phyloP scores from a whole-genome alignment of 2,113 vertebrate species.

The Canis aureus region DNA sequence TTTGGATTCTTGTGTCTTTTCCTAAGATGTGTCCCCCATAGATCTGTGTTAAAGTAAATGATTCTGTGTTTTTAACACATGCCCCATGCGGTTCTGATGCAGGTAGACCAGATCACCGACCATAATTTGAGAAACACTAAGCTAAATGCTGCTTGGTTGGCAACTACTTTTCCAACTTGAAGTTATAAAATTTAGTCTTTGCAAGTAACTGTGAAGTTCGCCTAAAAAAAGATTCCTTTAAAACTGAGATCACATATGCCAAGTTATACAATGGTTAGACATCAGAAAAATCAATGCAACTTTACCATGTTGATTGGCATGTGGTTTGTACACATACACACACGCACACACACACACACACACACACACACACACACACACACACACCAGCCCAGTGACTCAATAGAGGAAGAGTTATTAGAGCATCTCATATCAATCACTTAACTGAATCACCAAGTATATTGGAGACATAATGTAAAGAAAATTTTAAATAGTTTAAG shows the following conservation, averaged over 20 bases:
- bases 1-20: neutral
- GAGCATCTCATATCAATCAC: neutral
- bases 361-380: neutral
- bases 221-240: neutral
- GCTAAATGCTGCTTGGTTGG: neutral
- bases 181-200: slow-evolving; percentile 25
- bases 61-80: neutral
- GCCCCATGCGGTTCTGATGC: neutral
- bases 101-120: neutral
- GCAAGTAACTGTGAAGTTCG: neutral
- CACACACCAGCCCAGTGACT: neutral
- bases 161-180: neutral
- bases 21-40: neutral
- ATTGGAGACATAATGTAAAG: neutral
- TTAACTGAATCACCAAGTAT: neutral
- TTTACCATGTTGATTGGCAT: neutral
- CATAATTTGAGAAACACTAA: neutral
- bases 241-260: neutral
- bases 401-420: neutral
- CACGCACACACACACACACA: neutral
- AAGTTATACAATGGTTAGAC: neutral
- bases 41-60: neutral
- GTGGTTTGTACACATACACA: neutral
- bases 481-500: slow-evolving; percentile 36
- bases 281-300: neutral